Evolutionary conservation across 1,140 invertebrate species (phyloP).

Genomic region (Trypoxylus dichotomus): DNA sequence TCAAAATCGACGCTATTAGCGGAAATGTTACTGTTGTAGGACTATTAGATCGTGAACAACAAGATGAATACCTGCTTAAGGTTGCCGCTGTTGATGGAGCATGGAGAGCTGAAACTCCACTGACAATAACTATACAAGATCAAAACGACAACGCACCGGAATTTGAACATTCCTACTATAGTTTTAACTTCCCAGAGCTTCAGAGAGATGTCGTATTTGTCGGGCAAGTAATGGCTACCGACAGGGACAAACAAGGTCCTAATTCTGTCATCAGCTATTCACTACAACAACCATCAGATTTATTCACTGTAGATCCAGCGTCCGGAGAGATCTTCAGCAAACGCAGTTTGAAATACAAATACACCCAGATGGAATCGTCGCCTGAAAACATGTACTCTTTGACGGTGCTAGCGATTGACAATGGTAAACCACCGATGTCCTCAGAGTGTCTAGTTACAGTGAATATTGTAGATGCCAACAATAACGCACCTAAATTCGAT

Average conservation of each 20-base stretch:
- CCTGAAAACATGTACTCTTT: conserved; percentile 87
- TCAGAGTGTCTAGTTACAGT: conserved; percentile 80
- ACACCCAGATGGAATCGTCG: conserved; percentile 72
- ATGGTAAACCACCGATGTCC: conserved; percentile 89
- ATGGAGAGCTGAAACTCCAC: conserved; percentile 83
- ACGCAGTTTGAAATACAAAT: conserved; percentile 77
- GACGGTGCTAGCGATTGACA: conserved; percentile 85
- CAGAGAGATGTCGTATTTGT: conserved; percentile 78
- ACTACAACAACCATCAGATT: conserved; percentile 84
- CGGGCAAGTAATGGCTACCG: conserved; percentile 84
- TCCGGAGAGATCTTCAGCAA: conserved; percentile 90
- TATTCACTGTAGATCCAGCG: conserved; percentile 87
- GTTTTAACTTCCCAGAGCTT: conserved; percentile 87
- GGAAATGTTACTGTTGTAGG: conserved; percentile 90
- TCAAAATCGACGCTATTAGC: conserved; percentile 81
- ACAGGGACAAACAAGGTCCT: conserved; percentile 89
- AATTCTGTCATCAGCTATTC: conserved; percentile 93
- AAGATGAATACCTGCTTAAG: conserved; percentile 89
- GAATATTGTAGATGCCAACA: conserved; percentile 90
- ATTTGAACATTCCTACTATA: conserved; percentile 85
- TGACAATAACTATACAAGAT: conserved; percentile 92
- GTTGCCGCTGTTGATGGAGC: conserved; percentile 85
- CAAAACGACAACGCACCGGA: conserved; percentile 93
- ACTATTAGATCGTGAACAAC: conserved; percentile 81
- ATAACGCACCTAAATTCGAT: conserved; percentile 82